These are phyloP conservation scores for Trichacis sp. DNA, from an alignment of 2,888 invertebrate genomes.

Conservation along the genomic window DNA sequence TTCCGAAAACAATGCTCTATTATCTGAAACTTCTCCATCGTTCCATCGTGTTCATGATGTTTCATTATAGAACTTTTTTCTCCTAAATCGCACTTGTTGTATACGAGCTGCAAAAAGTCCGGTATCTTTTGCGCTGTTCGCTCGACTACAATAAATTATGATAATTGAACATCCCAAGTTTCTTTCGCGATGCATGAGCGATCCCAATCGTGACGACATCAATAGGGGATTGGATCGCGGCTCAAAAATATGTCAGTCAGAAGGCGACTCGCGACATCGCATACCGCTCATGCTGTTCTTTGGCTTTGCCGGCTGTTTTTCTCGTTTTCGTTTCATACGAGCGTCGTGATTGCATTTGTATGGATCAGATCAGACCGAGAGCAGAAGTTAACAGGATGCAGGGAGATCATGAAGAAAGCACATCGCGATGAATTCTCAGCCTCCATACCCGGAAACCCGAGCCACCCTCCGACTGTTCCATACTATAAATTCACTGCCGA, in stretches of 20 bases:
- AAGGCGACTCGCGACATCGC: conserved; percentile 39
- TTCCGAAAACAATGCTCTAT: too few relatives aligned
- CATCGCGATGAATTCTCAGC: conserved; percentile 28
- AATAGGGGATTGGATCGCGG: conserved; percentile 50
- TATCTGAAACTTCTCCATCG: too few relatives aligned
- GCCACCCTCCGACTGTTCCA: conserved; percentile 5
- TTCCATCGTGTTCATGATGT: too few relatives aligned
- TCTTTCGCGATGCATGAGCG: conserved; percentile 14
- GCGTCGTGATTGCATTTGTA: conserved; percentile 60
- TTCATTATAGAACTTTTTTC: too few relatives aligned
- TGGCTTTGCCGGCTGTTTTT: conserved; percentile 21
- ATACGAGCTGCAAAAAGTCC: too few relatives aligned
- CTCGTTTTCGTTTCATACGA: conserved; percentile 22
- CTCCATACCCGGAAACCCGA: conserved; percentile 13
- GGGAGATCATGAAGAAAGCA: conserved; percentile 30
- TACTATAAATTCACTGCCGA: conserved; percentile 5
- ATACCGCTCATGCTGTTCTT: conserved; percentile 10
- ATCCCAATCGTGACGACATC: conserved; percentile 48
- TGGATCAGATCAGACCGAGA: conserved; percentile 54
- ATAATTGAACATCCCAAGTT: not conserved
- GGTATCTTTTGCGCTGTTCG: not conserved
- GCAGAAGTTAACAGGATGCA: conserved; percentile 35
- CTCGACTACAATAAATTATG: not conserved
- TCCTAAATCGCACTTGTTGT: too few relatives aligned
- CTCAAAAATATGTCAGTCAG: conserved; percentile 46